These are phyloP conservation scores for Anguilla anguilla DNA, from an alignment of 2,797 vertebrate species.

Conservation along the genomic window DNA sequence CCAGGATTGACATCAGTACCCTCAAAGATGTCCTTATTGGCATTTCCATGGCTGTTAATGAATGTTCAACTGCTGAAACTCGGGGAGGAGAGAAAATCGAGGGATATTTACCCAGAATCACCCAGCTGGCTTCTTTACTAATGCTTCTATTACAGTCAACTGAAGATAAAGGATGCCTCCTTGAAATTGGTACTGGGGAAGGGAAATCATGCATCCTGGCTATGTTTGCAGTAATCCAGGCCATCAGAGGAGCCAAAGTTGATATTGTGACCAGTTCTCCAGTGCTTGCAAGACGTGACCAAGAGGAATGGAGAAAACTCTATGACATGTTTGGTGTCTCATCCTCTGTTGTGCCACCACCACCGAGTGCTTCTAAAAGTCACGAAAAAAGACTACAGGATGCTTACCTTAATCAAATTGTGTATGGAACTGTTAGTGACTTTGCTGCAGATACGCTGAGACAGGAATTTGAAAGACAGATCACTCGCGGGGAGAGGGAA, in stretches of 20 bases:
- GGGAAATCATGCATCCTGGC: conserved; percentile 53
- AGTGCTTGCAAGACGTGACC: conserved; percentile 45
- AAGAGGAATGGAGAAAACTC: conserved; percentile 47
- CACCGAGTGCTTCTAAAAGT: conserved; percentile 9
- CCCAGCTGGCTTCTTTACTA: conserved; percentile 47
- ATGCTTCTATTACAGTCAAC: conserved; percentile 40
- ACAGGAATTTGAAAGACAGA: conserved; percentile 55
- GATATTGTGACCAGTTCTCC: conserved; percentile 56
- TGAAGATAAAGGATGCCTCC: conserved; percentile 45
- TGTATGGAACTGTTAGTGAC: conserved; percentile 50
- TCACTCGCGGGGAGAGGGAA: conserved; percentile 38
- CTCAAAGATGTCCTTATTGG: conserved; percentile 36
- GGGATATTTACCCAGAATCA: conserved; percentile 50
- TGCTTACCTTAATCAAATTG: conserved; percentile 46
- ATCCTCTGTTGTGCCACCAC: conserved; percentile 49
- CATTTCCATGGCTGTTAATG: conserved; percentile 45
- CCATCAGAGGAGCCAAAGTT: conserved; percentile 49
- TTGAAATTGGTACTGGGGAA: conserved; percentile 57
- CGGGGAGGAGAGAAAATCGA: conserved; percentile 13
- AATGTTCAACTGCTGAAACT: conserved; percentile 17
- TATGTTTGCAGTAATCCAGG: conserved; percentile 51
- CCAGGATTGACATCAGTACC: conserved; percentile 20
- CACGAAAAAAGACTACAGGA: conserved; percentile 31
- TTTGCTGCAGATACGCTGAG: conserved; percentile 53
- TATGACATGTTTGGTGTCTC: conserved; percentile 50